Evolutionary conservation across 2,797 vertebrate species (phyloP), one percentile per base, ranked within the genome.

Genomic region (Sebastes steindachneri): DNA sequence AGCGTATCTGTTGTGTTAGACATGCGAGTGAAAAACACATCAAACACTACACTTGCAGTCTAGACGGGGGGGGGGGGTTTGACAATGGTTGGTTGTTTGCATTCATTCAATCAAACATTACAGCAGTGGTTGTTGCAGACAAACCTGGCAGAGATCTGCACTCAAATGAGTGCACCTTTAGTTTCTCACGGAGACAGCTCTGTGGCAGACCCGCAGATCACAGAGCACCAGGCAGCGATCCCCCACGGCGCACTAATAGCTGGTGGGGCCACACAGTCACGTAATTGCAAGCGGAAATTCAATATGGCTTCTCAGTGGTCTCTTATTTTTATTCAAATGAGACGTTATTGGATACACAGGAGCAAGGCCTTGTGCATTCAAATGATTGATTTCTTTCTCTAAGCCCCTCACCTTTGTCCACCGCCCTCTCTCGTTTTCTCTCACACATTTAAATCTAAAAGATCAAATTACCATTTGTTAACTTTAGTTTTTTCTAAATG

Each of bases 251-350:
- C 68, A 28, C 87, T 92, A 89, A 93, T 82, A 86, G 85, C 72
- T 58, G 57, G 55, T n/a, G 5, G 57, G 78, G 74, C 80, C 84
- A 73, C 77, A 68, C 53, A 79, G 87, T 88, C 90, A 92, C 71
- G 77, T 83, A 92, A 89, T 75, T 86, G 91, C 78, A 45, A 48
- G 74, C 66, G 79, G 79, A 88, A 88, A 92, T 92, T 90, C 87
- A 93, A 93, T 90, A 91, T 76, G 80, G 80, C 78, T 66, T 84
- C 80, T 85, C 79, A 78, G 87, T 69, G 85, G 76, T 74, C 74
- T 75, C 74, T 75, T 85, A 89, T 92, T 94, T 91, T 90, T 86
- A 95, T 94, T 93, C 74, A 91, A 94, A 94, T 94, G 68, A 91
- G 87, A 73, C 14, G 26, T 86, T 90, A 91, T 84, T 92, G 86